A percentile compares a stretch with the other conserved stretches of the same genome.
phyloP scores from a whole-genome alignment of 64 coral and sea anemone species.

The Platygyra sinensis region DNA sequence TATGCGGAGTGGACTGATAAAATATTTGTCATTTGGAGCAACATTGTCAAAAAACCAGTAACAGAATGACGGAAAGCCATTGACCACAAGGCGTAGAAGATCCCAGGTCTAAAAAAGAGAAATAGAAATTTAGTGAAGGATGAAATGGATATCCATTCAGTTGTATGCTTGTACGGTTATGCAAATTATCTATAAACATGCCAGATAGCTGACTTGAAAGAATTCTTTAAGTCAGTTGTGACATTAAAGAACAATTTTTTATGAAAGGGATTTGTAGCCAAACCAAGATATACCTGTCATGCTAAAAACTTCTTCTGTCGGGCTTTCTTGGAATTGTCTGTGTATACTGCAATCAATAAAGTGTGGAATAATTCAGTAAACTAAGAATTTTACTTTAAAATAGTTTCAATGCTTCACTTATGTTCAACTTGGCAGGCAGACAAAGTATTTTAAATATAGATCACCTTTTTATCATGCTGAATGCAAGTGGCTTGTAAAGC shows the following conservation, averaged over 20 bases:
- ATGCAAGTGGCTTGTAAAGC: not conserved
- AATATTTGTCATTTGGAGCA: conserved; percentile 33
- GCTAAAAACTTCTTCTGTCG: too few species aligned
- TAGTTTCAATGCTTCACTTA: not conserved
- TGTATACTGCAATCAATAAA: conserved; percentile 2
- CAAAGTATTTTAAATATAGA: not conserved
- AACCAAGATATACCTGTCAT: conserved; percentile 29
- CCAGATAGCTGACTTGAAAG: not conserved
- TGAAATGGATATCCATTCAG: not conserved
- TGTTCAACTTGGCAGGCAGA: not conserved
- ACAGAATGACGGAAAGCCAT: conserved; percentile 54
- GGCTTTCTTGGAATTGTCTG: too few species aligned
- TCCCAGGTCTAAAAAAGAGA: conserved; percentile 42
- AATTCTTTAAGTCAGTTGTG: not conserved
- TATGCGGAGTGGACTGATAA: conserved; percentile 47
- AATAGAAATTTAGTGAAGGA: not conserved
- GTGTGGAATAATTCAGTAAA: not conserved
- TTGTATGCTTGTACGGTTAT: not conserved
- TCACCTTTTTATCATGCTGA: not conserved
- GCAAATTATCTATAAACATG: not conserved
- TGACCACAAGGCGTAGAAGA: conserved; percentile 20
- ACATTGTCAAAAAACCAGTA: conserved; percentile 34
- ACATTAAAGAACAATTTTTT: not conserved
- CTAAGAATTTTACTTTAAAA: not conserved
- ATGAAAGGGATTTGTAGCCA: not conserved